Evolutionary conservation across 2,797 vertebrate species (phyloP).

Genomic region (Okamejei kenojei): DNA sequence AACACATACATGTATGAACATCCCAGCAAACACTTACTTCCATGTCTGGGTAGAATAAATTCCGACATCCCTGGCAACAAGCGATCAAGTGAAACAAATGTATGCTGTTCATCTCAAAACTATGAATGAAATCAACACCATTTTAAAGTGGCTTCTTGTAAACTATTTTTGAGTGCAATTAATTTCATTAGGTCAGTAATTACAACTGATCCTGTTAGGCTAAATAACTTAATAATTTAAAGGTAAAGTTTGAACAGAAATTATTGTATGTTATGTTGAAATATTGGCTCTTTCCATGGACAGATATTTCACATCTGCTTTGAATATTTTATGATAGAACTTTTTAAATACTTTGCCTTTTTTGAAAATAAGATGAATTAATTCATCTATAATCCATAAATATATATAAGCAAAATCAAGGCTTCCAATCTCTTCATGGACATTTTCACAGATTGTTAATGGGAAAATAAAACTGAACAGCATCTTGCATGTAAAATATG

Average conservation of each 20-base stretch:
- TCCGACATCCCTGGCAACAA: slow-evolving; percentile 30
- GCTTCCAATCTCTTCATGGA: slow-evolving; percentile 33
- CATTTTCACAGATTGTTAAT: slow-evolving; percentile 24
- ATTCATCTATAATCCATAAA: slow-evolving; percentile 35
- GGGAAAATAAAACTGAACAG: neutral
- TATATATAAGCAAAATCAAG: slow-evolving; percentile 33
- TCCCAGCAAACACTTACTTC: neutral
- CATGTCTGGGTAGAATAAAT: slow-evolving; percentile 5
- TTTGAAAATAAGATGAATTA: slow-evolving; percentile 1
- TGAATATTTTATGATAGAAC: slow-evolving; percentile 31
- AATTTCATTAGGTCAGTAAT: slow-evolving; percentile 54
- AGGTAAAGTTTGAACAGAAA: slow-evolving; percentile 47
- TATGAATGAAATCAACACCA: slow-evolving; percentile 25
- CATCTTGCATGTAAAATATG: slow-evolving; percentile 16
- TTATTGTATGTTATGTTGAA: slow-evolving; percentile 46
- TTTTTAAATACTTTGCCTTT: slow-evolving; percentile 29
- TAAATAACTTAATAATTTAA: slow-evolving; percentile 59
- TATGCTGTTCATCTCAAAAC: slow-evolving; percentile 35
- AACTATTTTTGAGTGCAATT: slow-evolving; percentile 59
- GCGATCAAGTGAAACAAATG: slow-evolving; percentile 14
- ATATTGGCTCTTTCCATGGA: slow-evolving; percentile 20
- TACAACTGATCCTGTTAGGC: slow-evolving; percentile 55
- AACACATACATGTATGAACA: neutral
- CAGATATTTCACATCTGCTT: slow-evolving; percentile 27
- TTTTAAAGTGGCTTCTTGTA: slow-evolving; percentile 30